These are phyloP conservation scores for Coptodon rendalli DNA, from an alignment of 2,113 vertebrate species.

Conservation along the genomic window DNA sequence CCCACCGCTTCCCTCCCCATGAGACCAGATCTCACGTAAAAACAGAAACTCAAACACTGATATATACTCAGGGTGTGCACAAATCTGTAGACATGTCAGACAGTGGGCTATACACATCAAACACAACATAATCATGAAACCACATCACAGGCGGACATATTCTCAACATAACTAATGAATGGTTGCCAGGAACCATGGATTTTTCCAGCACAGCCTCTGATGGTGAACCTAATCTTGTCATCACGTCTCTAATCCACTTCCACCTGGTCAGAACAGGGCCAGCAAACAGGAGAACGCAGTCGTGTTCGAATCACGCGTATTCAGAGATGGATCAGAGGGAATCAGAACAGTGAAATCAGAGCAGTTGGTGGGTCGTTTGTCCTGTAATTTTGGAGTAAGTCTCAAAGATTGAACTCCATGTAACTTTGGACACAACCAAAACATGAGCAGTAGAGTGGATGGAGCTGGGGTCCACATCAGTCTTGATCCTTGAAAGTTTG, in stretches of 20 bases:
- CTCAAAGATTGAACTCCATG: not conserved
- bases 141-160: not conserved
- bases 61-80: not conserved
- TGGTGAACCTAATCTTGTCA: not conserved
- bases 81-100: not conserved
- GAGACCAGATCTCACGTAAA: not conserved
- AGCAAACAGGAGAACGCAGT: not conserved
- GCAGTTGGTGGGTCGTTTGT: not conserved
- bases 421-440: not conserved
- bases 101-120: not conserved
- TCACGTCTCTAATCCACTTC: not conserved
- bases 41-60: not conserved
- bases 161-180: not conserved
- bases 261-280: not conserved
- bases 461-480: not conserved
- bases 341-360: not conserved
- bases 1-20: not conserved
- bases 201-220: not conserved
- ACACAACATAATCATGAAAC: not conserved
- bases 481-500: not conserved
- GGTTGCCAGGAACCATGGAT: not conserved
- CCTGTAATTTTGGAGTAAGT: not conserved
- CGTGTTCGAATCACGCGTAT: not conserved
- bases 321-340: not conserved
- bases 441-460: not conserved